Base-by-base conservation (phyloP, 2,113 vertebrate species). In the Neodontobutis hainanensis region DNA sequence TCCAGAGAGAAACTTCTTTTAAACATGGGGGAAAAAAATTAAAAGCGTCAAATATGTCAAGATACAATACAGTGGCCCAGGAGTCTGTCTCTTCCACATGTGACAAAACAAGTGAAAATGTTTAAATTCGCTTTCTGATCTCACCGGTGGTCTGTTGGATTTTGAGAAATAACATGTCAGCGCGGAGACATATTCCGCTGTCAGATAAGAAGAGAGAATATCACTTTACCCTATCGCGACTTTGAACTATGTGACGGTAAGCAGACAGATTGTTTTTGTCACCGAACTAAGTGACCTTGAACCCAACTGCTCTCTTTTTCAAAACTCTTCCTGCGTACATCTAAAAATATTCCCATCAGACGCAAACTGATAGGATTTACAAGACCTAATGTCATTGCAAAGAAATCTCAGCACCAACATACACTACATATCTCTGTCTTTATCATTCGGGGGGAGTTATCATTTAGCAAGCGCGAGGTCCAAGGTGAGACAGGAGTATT, bases 231-330 rank as follows among this genome's bases (percentile, higher is more conserved):
- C 82, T 85, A 82, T 89, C 68, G 88, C 78, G 86, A 88, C 89
- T 90, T 90, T 91, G 84, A 90, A 91, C 86, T 87, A 62, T 80
- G 61, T 81, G 87, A 90, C 87, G 85, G 78, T 87, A 79, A 87
- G 87, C 82, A 90, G 88, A 89, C 89, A 86, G 87, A 90, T 90
- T 91, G 87, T 90, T 91, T 89, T 90, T 89, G 90, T 88, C 90
- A 90, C 76, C 71, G 62, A 89, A 91, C 85, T 76, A 80, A 69
- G 5, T 72, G 90, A 90, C 88, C 90, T 86, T 66, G 69, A 84
- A 90, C 90, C 76, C 50, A 36, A n/a, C 49, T 67, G 59, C 71
- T 84, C 82, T 81, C 80, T 73, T 86, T 27, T 88, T 88, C 80
- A 89, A 88, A 55, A 88, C 83, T 80, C 71, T 81, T 85, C 82